Evolutionary conservation across 2,797 vertebrate genomes (phyloP), one percentile per base, ranked within the genome.

Genomic region (Lacerta viridis): DNA sequence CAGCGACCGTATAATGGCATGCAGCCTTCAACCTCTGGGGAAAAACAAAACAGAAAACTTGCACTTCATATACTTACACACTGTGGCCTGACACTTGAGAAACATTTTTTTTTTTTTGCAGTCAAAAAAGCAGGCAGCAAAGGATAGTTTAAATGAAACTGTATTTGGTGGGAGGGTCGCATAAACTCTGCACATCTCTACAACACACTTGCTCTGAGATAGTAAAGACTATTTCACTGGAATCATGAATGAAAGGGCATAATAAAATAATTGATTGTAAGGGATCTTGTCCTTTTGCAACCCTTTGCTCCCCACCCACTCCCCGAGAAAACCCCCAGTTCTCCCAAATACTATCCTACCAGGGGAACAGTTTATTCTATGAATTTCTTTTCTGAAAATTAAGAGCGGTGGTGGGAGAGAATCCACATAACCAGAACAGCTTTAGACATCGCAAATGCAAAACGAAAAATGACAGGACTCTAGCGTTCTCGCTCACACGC

Each of bases 21-120:
- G 98, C 98, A 0, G 98, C 98, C 94, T 97, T 98, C 36, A 99
- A 94, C 92, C 98, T 98, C 99, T 99, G 93, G 2, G 89, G 91
- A 11, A 78, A 86, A 0, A 1, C 46, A 46, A 77, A 66, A 77
- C 4, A 76, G 25, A 76, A 39, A 43, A 29, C 46, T 29, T 13
- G 9, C 1, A 33, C 61, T 9, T 80, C 0, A 39, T 86, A 13
- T 3, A 0, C 27, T 0, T 8, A 61, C 0, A 4, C 0, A 3
- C 5, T 0, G 8, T 29, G n/a, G 8, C 20, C 46, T n/a, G 64
- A 69, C 76, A 86, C 6, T n/a, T 69, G 15, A 27, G 3, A 27
- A 81, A 66, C 5, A 33, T 23, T 3, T 23, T 3, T n/a, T 20
- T 5, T 27, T 18, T 18, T 29, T 69, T 43, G 5, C 6, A 83